Base-by-base conservation (phyloP, 2,797 vertebrate species). In the Enteromius thamalakanensis region DNA sequence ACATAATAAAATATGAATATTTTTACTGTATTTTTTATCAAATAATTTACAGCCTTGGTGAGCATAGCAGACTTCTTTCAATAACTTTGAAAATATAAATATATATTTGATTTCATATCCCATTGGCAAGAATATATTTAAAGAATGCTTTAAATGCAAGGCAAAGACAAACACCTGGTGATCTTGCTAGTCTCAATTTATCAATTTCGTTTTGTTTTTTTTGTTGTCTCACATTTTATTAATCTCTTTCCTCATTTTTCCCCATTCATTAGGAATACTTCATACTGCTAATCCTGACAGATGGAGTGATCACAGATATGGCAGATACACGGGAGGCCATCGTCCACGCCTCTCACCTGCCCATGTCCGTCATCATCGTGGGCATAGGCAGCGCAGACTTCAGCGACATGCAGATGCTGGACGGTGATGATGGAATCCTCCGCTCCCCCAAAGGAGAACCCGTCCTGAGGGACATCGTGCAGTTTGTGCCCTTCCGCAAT, bases 261-360 rank as follows among this genome's bases (percentile, higher is more conserved):
- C 9, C 68, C 1, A 23, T 10, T n/a, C 49, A 32, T 9, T 91
- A 99, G 98, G 97, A 99, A 94, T 99, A 99, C 89, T 99, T 99
- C 92, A 99, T 99, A 93, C 89, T 99, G 87, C 94, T 99, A 87
- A 99, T 99, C 89, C 96, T 99, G 92, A 99, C 98, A 0, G 98
- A 99, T 0, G 98, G 98, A 0, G 98, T 99, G 86, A 98, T 99
- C 94, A 99, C 98, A 8, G 98, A 99, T 94, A 99, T 99, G 98
- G 98, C 98, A 0, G 98, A 99, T 93, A 99, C 98, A 0, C 93
- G 98, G 32, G 98, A 99, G 93, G 98, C 98, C 92, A 99, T 99
- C 0, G 98, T 99, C 40, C 98, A 99, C 0, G 98, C 98, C 86
- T 99, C 98, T 14, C 97, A 99, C 92, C 95, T 99, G 6, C 98